Conservation (phyloP, 2,888 invertebrate species). For the Drosophila kokeensis region DNA sequence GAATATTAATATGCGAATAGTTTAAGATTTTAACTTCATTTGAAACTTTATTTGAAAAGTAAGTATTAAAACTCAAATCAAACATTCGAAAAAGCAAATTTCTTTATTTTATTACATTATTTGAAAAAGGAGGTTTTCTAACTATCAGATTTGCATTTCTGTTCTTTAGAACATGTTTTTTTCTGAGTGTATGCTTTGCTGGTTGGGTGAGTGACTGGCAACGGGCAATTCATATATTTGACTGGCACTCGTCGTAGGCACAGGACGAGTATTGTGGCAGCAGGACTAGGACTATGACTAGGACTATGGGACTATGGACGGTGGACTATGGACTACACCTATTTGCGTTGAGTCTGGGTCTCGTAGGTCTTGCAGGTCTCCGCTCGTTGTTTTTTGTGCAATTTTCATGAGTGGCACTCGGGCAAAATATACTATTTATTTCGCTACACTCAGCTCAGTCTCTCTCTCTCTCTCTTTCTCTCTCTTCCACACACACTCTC, state of each 20-base stretch:
- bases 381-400: conserved; percentile 56
- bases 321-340: neutral
- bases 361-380: conserved; percentile 30
- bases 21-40: no score
- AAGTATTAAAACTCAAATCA: no score
- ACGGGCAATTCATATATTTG: conserved; percentile 72
- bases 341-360: conserved; percentile 1
- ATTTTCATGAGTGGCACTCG: conserved; percentile 79
- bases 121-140: no score
- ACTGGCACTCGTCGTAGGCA: conserved; percentile 73
- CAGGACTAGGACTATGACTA: conserved; percentile 22
- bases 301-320: conserved; percentile 12
- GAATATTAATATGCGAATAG: no score
- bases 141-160: neutral
- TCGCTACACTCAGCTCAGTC: conserved; percentile 59
- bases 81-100: no score
- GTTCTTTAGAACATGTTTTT: neutral
- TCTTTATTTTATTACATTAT: no score
- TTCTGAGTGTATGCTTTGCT: conserved; percentile 26
- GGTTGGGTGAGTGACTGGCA: conserved; percentile 44
- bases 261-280: conserved; percentile 17
- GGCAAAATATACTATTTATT: conserved; percentile 78
- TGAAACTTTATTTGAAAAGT: no score
- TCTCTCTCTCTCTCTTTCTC: neutral
- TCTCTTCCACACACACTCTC: neutral